phyloP scores from a whole-genome alignment of 1,140 invertebrate species.

The Meloidogyne exigua region DNA sequence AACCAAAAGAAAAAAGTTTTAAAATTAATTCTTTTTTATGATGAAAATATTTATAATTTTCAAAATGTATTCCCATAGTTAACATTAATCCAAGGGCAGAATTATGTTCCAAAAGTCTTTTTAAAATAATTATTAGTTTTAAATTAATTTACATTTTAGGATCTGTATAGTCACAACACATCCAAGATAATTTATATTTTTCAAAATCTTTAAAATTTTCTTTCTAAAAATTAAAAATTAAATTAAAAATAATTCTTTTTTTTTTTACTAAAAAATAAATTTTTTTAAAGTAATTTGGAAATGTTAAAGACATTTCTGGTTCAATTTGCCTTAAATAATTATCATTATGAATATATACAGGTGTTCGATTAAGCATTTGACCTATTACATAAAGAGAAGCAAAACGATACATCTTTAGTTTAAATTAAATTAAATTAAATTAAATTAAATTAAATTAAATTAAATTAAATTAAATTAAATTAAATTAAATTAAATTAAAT shows the following conservation, averaged over 20 bases:
- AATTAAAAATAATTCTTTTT: neutral
- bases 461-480: too few species aligned
- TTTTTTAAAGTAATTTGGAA: conserved; percentile 5
- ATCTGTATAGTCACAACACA: conserved; percentile 22
- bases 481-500: too few species aligned
- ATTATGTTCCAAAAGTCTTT: neutral
- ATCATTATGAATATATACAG: conserved; percentile 3
- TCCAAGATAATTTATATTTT: conserved; percentile 4
- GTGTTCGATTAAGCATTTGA: conserved; percentile 9
- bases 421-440: too few species aligned
- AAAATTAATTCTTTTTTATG: conserved; percentile 10
- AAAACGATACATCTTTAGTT: conserved; percentile 12
- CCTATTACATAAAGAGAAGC: conserved; percentile 23
- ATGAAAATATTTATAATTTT: conserved; percentile 18
- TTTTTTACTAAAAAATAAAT: conserved; percentile 14
- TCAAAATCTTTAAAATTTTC: neutral
- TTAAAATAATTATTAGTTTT: neutral
- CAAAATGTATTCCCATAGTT: neutral
- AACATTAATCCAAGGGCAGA: neutral
- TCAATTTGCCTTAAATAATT: conserved; percentile 7
- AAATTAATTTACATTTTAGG: conserved; percentile 7
- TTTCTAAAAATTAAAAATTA: conserved; percentile 10
- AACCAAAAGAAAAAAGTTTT: neutral
- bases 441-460: too few species aligned
- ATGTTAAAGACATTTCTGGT: neutral